Conservation (phyloP, 2,797 vertebrate species). For the Miichthys miiuy region DNA sequence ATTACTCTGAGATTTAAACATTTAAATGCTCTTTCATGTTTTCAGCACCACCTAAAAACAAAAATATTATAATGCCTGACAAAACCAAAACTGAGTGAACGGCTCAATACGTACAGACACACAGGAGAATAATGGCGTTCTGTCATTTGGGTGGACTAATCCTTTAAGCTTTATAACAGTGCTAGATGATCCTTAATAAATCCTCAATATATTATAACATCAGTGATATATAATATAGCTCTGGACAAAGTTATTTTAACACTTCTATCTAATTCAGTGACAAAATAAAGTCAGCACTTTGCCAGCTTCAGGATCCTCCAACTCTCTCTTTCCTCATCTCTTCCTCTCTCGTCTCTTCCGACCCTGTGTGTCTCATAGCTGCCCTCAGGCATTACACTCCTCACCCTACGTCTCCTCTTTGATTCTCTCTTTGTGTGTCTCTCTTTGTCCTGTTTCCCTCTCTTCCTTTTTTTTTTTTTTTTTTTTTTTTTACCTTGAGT, state of each 20-base stretch:
- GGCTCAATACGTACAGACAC: background rate
- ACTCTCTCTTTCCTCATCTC: constrained; percentile 3
- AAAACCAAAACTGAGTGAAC: constrained; percentile 5
- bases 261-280: constrained; percentile 11
- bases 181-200: constrained; percentile 29
- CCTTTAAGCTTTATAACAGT: constrained; percentile 45
- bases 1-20: background rate
- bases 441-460: constrained; percentile 5
- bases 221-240: background rate
- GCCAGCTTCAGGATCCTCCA: constrained; percentile 31
- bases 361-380: constrained; percentile 37
- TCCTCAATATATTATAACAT: constrained; percentile 14
- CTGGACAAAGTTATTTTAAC: background rate
- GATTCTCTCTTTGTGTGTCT: constrained; percentile 26
- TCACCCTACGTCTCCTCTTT: constrained; percentile 39
- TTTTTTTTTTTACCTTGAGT: constrained; percentile 29
- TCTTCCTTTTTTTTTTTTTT: constrained; percentile 9
- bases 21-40: background rate
- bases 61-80: background rate
- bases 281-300: constrained; percentile 26
- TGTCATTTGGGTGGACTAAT: constrained; percentile 42
- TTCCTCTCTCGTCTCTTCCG: constrained; percentile 35
- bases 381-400: constrained; percentile 51
- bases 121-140: constrained; percentile 8
- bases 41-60: background rate